phyloP scores from a whole-genome alignment of 2,888 invertebrate genomes.

The Eurois occulta region DNA sequence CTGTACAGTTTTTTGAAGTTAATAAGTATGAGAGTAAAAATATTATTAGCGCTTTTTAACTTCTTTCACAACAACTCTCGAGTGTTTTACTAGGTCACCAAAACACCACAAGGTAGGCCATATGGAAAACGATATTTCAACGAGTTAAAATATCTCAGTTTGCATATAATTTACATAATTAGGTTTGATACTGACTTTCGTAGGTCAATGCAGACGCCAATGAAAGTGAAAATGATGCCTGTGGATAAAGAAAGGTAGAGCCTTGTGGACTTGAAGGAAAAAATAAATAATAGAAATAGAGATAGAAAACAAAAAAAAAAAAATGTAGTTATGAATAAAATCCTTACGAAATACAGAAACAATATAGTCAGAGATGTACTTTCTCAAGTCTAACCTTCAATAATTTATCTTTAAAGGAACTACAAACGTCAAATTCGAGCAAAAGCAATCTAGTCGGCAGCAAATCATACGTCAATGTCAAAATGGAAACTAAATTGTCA shows the following conservation, averaged over 20 bases:
- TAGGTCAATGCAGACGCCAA: conserved; percentile 8
- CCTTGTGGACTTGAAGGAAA: too few species aligned
- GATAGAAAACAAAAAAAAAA: too few species aligned
- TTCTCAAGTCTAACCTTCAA: background rate
- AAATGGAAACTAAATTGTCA: conserved; percentile 40
- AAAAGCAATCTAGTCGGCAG: conserved; percentile 25
- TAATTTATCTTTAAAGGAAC: background rate
- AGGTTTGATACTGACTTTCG: conserved; percentile 15
- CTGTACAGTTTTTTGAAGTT: conserved; percentile 30
- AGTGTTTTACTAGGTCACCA: conserved; percentile 32
- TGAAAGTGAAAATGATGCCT: conserved; percentile 32
- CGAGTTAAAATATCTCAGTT: conserved; percentile 26
- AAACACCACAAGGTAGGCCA: conserved; percentile 19
- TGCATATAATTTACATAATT: conserved; percentile 45
- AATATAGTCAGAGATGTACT: background rate
- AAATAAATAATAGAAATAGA: too few species aligned
- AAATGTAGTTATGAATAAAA: background rate
- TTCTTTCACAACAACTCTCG: conserved; percentile 28
- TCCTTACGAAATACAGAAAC: background rate
- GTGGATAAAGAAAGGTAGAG: background rate
- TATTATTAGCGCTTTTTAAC: background rate
- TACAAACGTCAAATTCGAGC: conserved; percentile 13
- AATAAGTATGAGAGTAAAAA: conserved; percentile 21
- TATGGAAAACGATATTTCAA: conserved; percentile 21
- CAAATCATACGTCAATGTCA: conserved; percentile 43